Evolutionary conservation across 2,113 vertebrate genomes (phyloP).

Genomic region (Hippocampus comes): DNA sequence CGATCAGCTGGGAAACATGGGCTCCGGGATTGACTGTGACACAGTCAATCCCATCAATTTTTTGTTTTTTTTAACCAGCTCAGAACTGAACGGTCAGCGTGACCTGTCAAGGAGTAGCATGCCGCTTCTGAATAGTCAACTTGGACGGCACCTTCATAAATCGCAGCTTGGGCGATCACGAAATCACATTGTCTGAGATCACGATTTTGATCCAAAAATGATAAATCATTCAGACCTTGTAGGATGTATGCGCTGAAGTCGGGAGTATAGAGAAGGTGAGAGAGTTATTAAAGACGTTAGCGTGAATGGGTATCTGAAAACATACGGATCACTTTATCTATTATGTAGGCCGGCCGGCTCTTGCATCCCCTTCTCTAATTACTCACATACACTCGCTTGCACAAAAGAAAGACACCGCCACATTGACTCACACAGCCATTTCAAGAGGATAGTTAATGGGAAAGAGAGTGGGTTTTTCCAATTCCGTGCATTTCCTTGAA

Average conservation of each 20-base stretch:
- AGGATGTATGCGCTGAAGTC: neutral
- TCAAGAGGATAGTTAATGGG: constrained; percentile 22
- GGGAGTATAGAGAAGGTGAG: constrained; percentile 8
- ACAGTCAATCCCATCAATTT: too few relatives aligned
- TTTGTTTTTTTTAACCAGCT: too few relatives aligned
- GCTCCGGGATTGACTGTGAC: too few relatives aligned
- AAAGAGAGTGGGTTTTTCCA: constrained; percentile 25
- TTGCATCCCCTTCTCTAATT: constrained; percentile 24
- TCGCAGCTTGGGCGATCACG: too few relatives aligned
- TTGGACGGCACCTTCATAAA: too few relatives aligned
- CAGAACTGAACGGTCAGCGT: too few relatives aligned
- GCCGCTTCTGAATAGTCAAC: too few relatives aligned
- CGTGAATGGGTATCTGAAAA: constrained; percentile 19
- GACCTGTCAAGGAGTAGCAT: too few relatives aligned
- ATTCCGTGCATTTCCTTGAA: constrained; percentile 35
- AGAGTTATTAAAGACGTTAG: constrained; percentile 7
- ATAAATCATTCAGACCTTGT: too few relatives aligned
- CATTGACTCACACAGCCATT: constrained; percentile 16
- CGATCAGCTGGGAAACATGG: too few relatives aligned
- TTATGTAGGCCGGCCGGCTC: constrained; percentile 48
- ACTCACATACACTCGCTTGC: constrained; percentile 12
- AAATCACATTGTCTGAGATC: too few relatives aligned
- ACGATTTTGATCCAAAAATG: too few relatives aligned
- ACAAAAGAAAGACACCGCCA: neutral
- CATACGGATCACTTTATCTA: constrained; percentile 45